phyloP scores from a whole-genome alignment of 1,140 invertebrate species.

The Tetramorium alpestre region DNA sequence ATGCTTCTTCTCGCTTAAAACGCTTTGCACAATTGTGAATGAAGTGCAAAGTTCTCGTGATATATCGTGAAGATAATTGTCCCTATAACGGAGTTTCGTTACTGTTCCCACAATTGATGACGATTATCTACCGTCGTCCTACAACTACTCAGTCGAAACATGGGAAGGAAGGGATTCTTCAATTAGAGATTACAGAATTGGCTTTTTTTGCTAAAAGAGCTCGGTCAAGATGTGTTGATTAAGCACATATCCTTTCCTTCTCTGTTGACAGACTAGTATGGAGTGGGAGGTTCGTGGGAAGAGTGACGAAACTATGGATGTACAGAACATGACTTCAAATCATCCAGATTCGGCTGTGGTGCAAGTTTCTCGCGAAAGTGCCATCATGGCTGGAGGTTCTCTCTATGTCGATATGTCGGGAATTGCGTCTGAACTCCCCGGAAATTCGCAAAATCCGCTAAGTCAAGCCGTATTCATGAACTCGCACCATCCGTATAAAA shows the following conservation, averaged over 20 bases:
- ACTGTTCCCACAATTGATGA: constrained; percentile 70
- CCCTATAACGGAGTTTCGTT: constrained; percentile 73
- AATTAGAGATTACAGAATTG: constrained; percentile 72
- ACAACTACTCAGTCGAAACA: constrained; percentile 72
- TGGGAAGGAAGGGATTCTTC: constrained; percentile 83
- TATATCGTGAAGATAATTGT: constrained; percentile 36
- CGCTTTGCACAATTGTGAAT: constrained; percentile 18
- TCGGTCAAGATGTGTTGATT: constrained; percentile 78
- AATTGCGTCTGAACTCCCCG: constrained; percentile 65
- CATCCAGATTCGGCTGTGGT: constrained; percentile 72
- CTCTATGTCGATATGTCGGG: constrained; percentile 75
- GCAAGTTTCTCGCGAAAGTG: constrained; percentile 78
- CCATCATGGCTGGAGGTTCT: constrained; percentile 78
- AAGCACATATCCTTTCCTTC: constrained; percentile 89
- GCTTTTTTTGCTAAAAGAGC: constrained; percentile 73
- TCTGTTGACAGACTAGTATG: constrained; percentile 89
- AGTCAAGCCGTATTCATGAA: constrained; percentile 49
- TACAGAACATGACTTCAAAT: constrained; percentile 76
- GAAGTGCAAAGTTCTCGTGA: constrained; percentile 46
- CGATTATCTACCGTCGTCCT: constrained; percentile 51
- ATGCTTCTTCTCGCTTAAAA: constrained; percentile 32
- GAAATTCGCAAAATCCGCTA: constrained; percentile 55
- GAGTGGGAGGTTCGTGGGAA: constrained; percentile 81
- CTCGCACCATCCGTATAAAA: constrained; percentile 31
- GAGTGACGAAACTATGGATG: constrained; percentile 82